Evolutionary conservation across 2,888 invertebrate species (phyloP).

Genomic region (Synergus japonicus): DNA sequence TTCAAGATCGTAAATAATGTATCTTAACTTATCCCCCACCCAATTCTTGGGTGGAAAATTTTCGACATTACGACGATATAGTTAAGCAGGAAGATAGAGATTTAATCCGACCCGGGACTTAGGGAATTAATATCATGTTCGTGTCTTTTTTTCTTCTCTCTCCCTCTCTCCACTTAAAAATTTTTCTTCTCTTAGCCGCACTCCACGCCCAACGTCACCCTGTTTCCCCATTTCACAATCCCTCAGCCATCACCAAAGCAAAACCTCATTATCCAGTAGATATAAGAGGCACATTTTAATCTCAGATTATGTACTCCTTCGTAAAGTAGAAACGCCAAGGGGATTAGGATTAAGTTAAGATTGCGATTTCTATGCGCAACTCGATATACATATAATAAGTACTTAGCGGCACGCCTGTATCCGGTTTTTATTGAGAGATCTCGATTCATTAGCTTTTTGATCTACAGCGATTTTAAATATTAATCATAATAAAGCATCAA

Average conservation of each 20-base stretch:
- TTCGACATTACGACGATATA: conserved; percentile 54
- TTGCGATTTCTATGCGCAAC: conserved; percentile 61
- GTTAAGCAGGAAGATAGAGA: conserved; percentile 70
- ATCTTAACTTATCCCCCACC: conserved; percentile 68
- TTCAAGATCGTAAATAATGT: conserved; percentile 73
- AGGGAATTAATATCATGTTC: conserved; percentile 70
- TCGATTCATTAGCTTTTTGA: conserved; percentile 43
- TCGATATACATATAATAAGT: conserved; percentile 51
- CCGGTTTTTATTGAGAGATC: conserved; percentile 53
- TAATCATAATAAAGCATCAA: too few species aligned
- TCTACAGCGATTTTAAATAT: not conserved
- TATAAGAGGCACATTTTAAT: conserved; percentile 66
- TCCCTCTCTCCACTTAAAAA: conserved; percentile 32
- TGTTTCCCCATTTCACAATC: not conserved
- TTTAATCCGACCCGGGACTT: conserved; percentile 57
- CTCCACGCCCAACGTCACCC: not conserved
- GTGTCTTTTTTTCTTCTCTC: conserved; percentile 45
- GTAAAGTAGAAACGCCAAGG: conserved; percentile 65
- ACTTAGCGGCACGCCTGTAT: conserved; percentile 57
- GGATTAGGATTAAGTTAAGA: conserved; percentile 74
- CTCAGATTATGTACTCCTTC: conserved; percentile 70
- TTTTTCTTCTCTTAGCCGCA: conserved; percentile 32
- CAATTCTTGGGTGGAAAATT: conserved; percentile 62
- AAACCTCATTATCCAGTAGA: conserved; percentile 41
- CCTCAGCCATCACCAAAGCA: not conserved